phyloP scores from a whole-genome alignment of 1,140 invertebrate genomes.

The Ooceraea biroi region DNA sequence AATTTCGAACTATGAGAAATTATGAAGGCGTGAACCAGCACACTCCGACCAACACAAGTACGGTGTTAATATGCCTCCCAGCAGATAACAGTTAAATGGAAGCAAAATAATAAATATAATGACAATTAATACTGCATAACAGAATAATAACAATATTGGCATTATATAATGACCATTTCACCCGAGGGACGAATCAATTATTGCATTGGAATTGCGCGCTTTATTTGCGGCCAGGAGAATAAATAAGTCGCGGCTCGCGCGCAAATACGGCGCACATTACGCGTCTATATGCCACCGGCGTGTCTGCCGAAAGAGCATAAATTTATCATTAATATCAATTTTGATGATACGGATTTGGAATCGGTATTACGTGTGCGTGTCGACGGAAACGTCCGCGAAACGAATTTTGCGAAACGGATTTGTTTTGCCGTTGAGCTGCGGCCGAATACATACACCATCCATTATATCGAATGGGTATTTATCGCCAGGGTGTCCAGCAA shows the following conservation, averaged over 20 bases:
- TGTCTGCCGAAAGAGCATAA: slow-evolving; percentile 28
- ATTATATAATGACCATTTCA: neutral
- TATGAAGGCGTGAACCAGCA: neutral
- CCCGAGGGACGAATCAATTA: neutral
- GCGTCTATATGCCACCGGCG: neutral
- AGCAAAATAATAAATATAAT: neutral
- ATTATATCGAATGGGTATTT: slow-evolving; percentile 75
- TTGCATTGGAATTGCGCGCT: neutral
- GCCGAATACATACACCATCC: slow-evolving; percentile 61
- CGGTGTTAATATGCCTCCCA: neutral
- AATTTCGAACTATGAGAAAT: neutral
- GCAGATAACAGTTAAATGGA: neutral
- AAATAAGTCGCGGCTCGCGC: slow-evolving; percentile 16
- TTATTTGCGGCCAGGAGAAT: neutral
- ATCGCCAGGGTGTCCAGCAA: slow-evolving; percentile 66
- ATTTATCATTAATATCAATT: slow-evolving; percentile 72
- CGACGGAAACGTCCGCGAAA: slow-evolving; percentile 43
- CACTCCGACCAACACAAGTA: neutral
- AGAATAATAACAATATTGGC: neutral
- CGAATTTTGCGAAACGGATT: slow-evolving; percentile 73
- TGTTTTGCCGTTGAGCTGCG: slow-evolving; percentile 56
- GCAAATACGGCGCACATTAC: neutral
- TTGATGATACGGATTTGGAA: slow-evolving; percentile 61
- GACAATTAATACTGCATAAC: neutral
- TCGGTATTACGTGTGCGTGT: slow-evolving; percentile 33